Evolutionary conservation across 1,140 invertebrate species (phyloP).

Genomic region (Frieseomelitta varia): DNA sequence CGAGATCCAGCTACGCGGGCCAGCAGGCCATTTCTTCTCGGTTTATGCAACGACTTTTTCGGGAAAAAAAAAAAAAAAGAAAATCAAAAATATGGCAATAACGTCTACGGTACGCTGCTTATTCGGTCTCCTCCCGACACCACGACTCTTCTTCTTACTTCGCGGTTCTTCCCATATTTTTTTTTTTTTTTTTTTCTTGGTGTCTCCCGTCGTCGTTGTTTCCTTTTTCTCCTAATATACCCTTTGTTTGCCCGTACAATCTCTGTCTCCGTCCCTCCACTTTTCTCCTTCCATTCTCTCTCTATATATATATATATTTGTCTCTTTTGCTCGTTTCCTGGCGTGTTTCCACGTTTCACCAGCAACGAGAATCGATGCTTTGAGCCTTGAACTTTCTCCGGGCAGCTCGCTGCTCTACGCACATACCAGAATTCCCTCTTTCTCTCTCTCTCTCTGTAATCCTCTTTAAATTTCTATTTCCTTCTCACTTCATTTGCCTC

Average conservation of each 20-base stretch:
- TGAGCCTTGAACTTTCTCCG: conserved; percentile 63
- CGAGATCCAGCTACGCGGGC: conserved; percentile 52
- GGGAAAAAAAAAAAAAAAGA: neutral
- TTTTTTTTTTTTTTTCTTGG: neutral
- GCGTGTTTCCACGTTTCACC: conserved; percentile 2
- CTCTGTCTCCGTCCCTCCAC: neutral
- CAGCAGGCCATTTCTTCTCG: conserved; percentile 40
- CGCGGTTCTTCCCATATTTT: neutral
- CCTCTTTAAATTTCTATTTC: neutral
- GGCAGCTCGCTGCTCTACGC: conserved; percentile 1
- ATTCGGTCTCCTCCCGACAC: neutral
- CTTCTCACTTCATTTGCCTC: too few species aligned
- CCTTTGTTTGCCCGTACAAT: conserved; percentile 9
- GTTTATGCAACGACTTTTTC: conserved; percentile 45
- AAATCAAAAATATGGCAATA: conserved; percentile 28
- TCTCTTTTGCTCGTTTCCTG: conserved; percentile 3
- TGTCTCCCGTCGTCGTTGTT: neutral
- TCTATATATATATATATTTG: too few species aligned
- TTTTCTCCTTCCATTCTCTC: neutral
- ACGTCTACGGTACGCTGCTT: conserved; percentile 16
- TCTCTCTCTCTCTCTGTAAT: neutral
- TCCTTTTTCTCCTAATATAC: neutral
- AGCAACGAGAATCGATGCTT: conserved; percentile 56
- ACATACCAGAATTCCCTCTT: too few species aligned
- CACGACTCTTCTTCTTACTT: neutral